A percentile compares a stretch with the other conserved stretches of the same genome.
phyloP scores from a whole-genome alignment of 2,113 vertebrate genomes.

The Xenopus tropicalis region UCB_Xtro_10.0 CM004443.2:84812001-84812500 shows the following conservation, averaged over 20 bases:
- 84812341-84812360: slow-evolving; percentile 5
- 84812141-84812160: not conserved
- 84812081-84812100: slow-evolving; percentile 22
- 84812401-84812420: not conserved
- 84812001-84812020: too few relatives aligned
- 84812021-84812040: not conserved
- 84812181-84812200: slow-evolving; percentile 37
- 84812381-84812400: slow-evolving; percentile 14
- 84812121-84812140: slow-evolving; percentile 27
- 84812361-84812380: slow-evolving; percentile 5
- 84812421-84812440: not conserved
- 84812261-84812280: slow-evolving; percentile 26
- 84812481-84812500: too few relatives aligned
- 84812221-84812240: slow-evolving; percentile 25
- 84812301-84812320: slow-evolving; percentile 35
- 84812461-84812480: too few relatives aligned
- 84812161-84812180: slow-evolving; percentile 28
- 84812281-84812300: slow-evolving; percentile 23
- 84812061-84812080: slow-evolving; percentile 6
- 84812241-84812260: slow-evolving; percentile 43
- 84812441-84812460: too few relatives aligned
- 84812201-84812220: slow-evolving; percentile 35
- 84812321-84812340: slow-evolving; percentile 31
- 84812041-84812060: slow-evolving; percentile 16
- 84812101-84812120: slow-evolving; percentile 26